phyloP scores from a whole-genome alignment of 92 coral and sea anemone species.

The Porites cylindrica region DNA sequence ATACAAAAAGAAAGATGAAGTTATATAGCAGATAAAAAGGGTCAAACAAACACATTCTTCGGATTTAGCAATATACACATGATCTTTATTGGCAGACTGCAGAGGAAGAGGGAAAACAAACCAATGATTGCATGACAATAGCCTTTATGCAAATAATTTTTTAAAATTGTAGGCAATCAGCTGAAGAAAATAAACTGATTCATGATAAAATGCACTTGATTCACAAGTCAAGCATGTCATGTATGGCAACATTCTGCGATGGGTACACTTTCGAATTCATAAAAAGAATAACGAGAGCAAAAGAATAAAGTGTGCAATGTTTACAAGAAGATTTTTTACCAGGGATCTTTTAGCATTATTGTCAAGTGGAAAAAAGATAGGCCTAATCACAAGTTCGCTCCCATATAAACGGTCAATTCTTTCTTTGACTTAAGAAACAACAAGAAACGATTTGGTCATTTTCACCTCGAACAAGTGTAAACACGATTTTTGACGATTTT shows the following conservation, averaged over 20 bases:
- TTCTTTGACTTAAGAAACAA: too few relatives aligned
- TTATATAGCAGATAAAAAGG: not conserved
- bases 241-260: not conserved
- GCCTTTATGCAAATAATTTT: not conserved
- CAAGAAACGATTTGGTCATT: too few relatives aligned
- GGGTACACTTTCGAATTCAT: not conserved
- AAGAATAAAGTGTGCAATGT: not conserved
- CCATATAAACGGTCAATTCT: too few relatives aligned
- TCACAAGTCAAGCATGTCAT: not conserved
- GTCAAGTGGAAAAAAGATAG: not conserved
- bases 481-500: too few relatives aligned
- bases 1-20: not conserved
- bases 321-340: not conserved
- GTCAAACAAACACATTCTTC: not conserved
- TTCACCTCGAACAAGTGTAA: too few relatives aligned
- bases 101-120: not conserved
- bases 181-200: conserved; percentile 5
- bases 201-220: not conserved
- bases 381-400: too few relatives aligned
- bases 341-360: not conserved
- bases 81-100: too few relatives aligned
- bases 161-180: not conserved
- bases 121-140: not conserved
- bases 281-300: not conserved
- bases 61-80: not conserved